Conservation (phyloP, 2,888 invertebrate genomes). For the Trileptium ribeirensis region DNA sequence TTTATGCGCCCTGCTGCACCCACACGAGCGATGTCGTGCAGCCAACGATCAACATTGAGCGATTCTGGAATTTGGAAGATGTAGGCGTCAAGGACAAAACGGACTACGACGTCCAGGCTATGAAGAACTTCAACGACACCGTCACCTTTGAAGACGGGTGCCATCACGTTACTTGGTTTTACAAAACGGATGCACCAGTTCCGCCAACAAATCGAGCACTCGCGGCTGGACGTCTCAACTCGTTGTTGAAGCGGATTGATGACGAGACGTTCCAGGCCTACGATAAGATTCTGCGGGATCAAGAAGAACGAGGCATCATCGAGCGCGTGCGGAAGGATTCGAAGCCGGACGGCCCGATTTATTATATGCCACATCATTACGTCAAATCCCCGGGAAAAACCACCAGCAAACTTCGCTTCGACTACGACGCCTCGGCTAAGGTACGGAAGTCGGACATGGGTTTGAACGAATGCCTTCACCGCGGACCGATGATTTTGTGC, state of each 20-base stretch:
- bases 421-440: conserved; percentile 37
- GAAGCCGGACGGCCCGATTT: neutral
- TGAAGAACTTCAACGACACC: neutral
- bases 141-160: neutral
- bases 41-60: neutral
- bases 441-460: conserved; percentile 10
- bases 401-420: conserved; percentile 36
- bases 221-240: neutral
- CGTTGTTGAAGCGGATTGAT: neutral
- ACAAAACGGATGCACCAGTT: neutral
- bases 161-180: neutral
- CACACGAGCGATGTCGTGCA: neutral
- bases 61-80: neutral
- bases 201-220: neutral
- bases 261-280: conserved; percentile 21
- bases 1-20: neutral
- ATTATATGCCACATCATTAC: conserved; percentile 34
- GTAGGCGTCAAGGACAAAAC: neutral
- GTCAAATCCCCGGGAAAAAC: conserved; percentile 29
- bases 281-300: conserved; percentile 18
- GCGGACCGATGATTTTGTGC: conserved; percentile 28
- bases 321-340: conserved; percentile 12
- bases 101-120: neutral
- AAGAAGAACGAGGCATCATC: conserved; percentile 22
- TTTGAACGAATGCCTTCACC: conserved; percentile 34